Evolutionary conservation across 2,888 invertebrate genomes (phyloP).

Genomic region (Blastobasis adustella): DNA sequence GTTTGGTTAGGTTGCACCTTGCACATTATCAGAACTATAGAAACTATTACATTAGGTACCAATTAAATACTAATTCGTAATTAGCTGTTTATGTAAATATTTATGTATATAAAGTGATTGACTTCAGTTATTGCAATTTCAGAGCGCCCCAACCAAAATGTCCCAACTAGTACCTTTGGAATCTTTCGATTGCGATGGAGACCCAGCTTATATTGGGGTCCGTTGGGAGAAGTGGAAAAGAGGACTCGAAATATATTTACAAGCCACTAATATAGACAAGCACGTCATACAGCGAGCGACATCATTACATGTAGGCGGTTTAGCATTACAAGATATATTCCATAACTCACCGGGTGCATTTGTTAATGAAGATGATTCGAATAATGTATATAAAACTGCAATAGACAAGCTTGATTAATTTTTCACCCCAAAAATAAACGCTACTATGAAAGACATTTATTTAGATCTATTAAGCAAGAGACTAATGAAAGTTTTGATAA

Average conservation of each 20-base stretch:
- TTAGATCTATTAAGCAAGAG: slow-evolving; percentile 26
- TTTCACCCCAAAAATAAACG: slow-evolving; percentile 21
- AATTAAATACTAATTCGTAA: too few relatives aligned
- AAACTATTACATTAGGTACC: too few relatives aligned
- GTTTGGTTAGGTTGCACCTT: too few relatives aligned
- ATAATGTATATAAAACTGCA: slow-evolving; percentile 4
- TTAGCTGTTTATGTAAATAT: too few relatives aligned
- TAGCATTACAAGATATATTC: slow-evolving; percentile 10
- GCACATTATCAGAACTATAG: too few relatives aligned
- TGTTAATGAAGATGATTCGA: background rate
- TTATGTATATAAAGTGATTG: too few relatives aligned
- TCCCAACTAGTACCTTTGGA: slow-evolving; percentile 5
- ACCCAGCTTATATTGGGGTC: slow-evolving; percentile 6
- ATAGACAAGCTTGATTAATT: slow-evolving; percentile 17
- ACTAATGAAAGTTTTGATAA: too few relatives aligned
- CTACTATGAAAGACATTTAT: slow-evolving; percentile 25
- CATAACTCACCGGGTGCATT: slow-evolving; percentile 8
- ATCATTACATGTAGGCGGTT: slow-evolving; percentile 6
- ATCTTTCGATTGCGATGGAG: slow-evolving; percentile 11
- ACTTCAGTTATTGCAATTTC: too few relatives aligned
- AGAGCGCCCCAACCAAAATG: too few relatives aligned
- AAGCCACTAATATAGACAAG: background rate
- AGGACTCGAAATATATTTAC: slow-evolving; percentile 1
- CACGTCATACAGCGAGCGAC: slow-evolving; percentile 3
- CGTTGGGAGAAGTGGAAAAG: too few relatives aligned